Base-by-base conservation (phyloP, 1,140 invertebrate genomes). In the Drosophila sp. region DNA sequence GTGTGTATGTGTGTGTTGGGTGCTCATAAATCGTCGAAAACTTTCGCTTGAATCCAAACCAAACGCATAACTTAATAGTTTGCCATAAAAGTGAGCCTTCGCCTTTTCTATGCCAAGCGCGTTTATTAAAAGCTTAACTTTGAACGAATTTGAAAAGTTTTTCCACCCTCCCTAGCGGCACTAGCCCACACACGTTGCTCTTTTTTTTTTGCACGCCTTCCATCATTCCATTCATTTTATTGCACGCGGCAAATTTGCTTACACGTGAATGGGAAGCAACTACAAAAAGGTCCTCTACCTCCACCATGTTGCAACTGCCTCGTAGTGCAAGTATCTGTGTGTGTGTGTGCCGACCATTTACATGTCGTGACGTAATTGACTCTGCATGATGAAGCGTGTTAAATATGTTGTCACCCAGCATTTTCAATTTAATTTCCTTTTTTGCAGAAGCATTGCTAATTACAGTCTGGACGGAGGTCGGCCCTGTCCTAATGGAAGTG, bases 331-430 rank as follows among this genome's bases (percentile, higher is more conserved):
- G 38, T 27, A 27, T 35, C 44, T 23, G 11, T 40, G 61, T 30
- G 23, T 33, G 4, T 29, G 30, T 47, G 47, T 66, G 38, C 40
- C 27, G 55, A 55, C 80, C 79, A 72, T 86, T 86, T 76, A 72
- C 65, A 55, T 41, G 66, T 33, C 50, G 41, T 50, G 60, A 57
- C 69, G 67, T 86, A 86, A 81, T 81, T 86, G 79, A 86, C 82
- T 81, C 81, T 86, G 64, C 79, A 66, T 82, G 68, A 70, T 63
- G 58, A 33, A 57, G n/a, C 56, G 70, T 55, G 56, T 70, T 70
- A 56, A 61, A 66, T 74, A 74, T 72, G 61, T 30, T 73, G 70
- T 70, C 70, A 61, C 41, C 60, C 40, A 30, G 57, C 38, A 65
- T 71, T 66, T 54, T 47, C 23, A 27, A 50, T 50, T 50, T 50